Evolutionary conservation across 1,140 invertebrate genomes (phyloP), one percentile per base, ranked within the genome.

Genomic region (Helicoverpa zea): DNA sequence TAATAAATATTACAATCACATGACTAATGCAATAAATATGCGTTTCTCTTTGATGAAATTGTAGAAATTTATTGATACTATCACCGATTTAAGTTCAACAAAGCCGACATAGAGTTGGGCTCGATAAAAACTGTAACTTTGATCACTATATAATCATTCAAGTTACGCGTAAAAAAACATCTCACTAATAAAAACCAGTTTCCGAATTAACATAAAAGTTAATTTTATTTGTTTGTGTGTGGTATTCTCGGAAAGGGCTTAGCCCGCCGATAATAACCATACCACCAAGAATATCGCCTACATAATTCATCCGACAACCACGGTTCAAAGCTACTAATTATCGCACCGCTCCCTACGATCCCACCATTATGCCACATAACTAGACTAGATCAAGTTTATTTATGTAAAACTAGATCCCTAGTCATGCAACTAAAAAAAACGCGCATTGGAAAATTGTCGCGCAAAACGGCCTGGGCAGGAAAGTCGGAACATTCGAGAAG

Each of bases 351-450:
- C 75, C 75, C 75, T 52, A 1, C 23, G 14, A 13, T 64, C 29
- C 75, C 61, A 66, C 61, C 47, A 77, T 66, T 66, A 70, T 79
- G 61, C 52, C 43, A 79, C 58, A 73, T 73, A 80, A 80, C 78
- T 29, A 73, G 78, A 73, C 78, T 80, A 80, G 81, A 82, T 74
- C 68, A 73, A 64, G 75, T 82, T 78, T 77, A 80, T 80, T 80
- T 83, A 79, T 79, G 72, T 79, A 82, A 80, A 80, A 72, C 66
- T 73, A 73, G 78, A 80, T 52, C 68, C 47, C 66, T 51, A 61
- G 78, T 80, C 78, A 80, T 29, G 78, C 68, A 61, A 73, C 78
- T 80, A 72, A 58, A 80, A 68, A 70, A 80, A 72, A 59, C 52
- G 58, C 16, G 64, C 73, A 73, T 80, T 72, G 78, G 78, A 80